Evolutionary conservation across 2,113 vertebrate species (phyloP).

Genomic region (Laterallus jamaicensis): DNA sequence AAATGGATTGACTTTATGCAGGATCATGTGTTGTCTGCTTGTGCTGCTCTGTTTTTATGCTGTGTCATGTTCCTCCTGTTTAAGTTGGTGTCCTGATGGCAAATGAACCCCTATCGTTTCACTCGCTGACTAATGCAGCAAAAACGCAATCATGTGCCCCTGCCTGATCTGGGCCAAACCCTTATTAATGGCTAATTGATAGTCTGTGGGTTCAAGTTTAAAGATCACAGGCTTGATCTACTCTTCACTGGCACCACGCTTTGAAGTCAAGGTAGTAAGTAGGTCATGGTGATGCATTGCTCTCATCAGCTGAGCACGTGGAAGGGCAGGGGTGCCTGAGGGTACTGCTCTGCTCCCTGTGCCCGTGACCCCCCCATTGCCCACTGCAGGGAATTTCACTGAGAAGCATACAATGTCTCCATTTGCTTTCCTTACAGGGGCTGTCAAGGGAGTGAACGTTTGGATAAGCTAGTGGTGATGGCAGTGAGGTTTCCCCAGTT

Average conservation of each 20-base stretch:
- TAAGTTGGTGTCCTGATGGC: background rate
- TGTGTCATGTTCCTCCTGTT: background rate
- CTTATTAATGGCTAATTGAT: background rate
- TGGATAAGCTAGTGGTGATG: accelerated
- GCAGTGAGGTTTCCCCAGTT: background rate
- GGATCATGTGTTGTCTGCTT: background rate
- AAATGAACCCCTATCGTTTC: accelerated
- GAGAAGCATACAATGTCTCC: background rate
- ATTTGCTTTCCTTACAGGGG: background rate
- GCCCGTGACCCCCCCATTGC: accelerated
- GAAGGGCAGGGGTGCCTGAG: background rate
- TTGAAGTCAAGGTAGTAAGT: background rate
- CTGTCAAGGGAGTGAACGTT: no score
- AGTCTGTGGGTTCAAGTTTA: background rate
- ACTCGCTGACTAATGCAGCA: background rate
- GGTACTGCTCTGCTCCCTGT: accelerated
- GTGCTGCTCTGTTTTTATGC: background rate
- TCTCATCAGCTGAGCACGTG: accelerated
- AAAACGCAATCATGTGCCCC: background rate
- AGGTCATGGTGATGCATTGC: accelerated
- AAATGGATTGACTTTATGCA: conserved; percentile 23
- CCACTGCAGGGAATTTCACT: no score
- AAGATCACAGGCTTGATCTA: background rate
- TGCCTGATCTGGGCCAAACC: background rate
- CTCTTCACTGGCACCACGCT: accelerated